phyloP scores from a whole-genome alignment of 2,888 invertebrate species.

The Eurois occulta region DNA sequence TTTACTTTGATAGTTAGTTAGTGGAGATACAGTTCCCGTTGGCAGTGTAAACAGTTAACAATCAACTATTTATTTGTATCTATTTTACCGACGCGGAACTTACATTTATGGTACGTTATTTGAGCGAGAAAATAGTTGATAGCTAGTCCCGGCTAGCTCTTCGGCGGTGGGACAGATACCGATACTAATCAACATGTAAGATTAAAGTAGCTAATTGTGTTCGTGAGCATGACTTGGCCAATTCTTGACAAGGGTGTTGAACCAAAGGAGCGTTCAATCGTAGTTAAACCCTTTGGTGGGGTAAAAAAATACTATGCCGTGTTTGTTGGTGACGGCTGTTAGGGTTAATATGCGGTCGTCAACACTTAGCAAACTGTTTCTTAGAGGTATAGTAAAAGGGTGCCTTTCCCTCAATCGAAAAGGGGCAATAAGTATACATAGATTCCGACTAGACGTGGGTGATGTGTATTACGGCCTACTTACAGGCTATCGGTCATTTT shows the following conservation, averaged over 20 bases:
- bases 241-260: conserved; percentile 20
- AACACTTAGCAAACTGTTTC: not conserved
- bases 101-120: not conserved
- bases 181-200: not conserved
- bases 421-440: not conserved
- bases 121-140: not conserved
- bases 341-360: not conserved
- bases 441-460: not conserved
- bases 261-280: not conserved
- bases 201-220: not conserved
- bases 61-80: too few species aligned
- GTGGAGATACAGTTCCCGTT: not conserved
- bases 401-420: not conserved
- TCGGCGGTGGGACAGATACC: not conserved
- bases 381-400: not conserved
- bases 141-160: not conserved
- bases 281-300: not conserved
- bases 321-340: not conserved
- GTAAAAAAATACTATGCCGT: not conserved
- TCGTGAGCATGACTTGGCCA: conserved; percentile 11
- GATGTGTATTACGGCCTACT: not conserved
- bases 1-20: not conserved
- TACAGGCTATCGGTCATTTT: too few species aligned
- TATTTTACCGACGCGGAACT: too few species aligned
- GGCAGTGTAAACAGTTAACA: not conserved